Percentiles rank a stretch among this genome's conserved stretches.
Evolutionary conservation across 2,888 invertebrate species (phyloP).

Genomic region (Drosophila ustulata): DNA sequence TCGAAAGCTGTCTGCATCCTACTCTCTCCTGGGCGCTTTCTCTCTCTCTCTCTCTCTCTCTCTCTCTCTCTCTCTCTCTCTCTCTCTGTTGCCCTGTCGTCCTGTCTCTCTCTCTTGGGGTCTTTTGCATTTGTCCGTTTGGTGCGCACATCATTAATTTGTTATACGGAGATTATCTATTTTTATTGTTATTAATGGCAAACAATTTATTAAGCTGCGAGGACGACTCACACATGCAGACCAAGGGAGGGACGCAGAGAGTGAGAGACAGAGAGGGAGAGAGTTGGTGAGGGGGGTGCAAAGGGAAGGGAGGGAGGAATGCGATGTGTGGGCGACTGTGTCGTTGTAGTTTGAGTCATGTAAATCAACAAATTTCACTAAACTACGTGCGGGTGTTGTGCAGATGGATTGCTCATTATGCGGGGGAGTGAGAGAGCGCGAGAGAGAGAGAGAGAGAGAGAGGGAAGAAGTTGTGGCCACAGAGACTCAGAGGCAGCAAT

Average conservation of each 20-base stretch:
- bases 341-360: conserved; percentile 50
- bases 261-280: background rate
- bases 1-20: conserved; percentile 1
- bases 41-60: conserved; percentile 1
- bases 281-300: no score
- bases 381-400: conserved; percentile 77
- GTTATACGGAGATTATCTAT: conserved; percentile 83
- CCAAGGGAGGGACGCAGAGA: background rate
- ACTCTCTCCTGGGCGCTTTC: background rate
- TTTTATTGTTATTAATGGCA: conserved; percentile 84
- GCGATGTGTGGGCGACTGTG: background rate
- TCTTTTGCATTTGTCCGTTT: conserved; percentile 22
- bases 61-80: conserved; percentile 12
- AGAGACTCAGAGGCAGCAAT: conserved; percentile 20
- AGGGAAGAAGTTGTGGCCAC: conserved; percentile 2
- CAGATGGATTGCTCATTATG: conserved; percentile 78
- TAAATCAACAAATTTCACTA: conserved; percentile 78
- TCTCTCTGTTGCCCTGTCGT: conserved; percentile 9
- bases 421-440: background rate
- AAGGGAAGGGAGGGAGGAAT: background rate
- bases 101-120: conserved; percentile 14
- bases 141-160: conserved; percentile 81
- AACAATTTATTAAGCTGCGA: conserved; percentile 81
- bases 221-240: conserved; percentile 63
- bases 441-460: background rate